Evolutionary conservation across 2,797 vertebrate species (phyloP), one percentile per base, ranked within the genome.

Genomic region (Acanthurus lineatus): DNA sequence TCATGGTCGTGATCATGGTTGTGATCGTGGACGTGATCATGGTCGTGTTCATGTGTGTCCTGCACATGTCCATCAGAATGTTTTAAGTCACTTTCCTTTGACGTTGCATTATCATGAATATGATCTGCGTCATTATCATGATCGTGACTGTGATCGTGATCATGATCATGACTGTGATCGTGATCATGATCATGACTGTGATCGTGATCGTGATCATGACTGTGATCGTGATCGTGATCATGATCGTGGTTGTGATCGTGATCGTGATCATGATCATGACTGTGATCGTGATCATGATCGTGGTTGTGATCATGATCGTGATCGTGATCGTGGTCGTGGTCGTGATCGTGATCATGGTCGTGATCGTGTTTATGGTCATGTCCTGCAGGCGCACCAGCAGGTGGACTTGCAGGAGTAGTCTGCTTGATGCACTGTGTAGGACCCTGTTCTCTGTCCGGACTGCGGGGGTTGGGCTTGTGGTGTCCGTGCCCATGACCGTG

Each of bases 41-140:
- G 25, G 25, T 25, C 25, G 3, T 79, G 74, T 22, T 71, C 65
- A 17, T 77, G 83, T 14, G 77, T 42, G 65, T 76, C 80, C 56
- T 79, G 77, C 53, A 60, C 92, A 53, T 95, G 94, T 44, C 76
- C 82, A 67, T 83, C 65, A 60, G 82, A 59, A 60, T 76, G 85
- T 84, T 88, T 85, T 68, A 89, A 85, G 22, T 95, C 93, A 45
- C 85, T 40, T 6, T 78, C 73, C 15, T 76, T 64, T n/a, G 35
- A 58, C 4, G 82, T 66, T 2, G 52, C 44, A 40, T 51, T 11
- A 48, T 17, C 93, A 32, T 32, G 28, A 25, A 3, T 25, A 25
- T 25, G 25, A 3, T 25, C 25, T 25, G 25, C 25, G n/a, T 72
- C 49, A 48, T 53, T 51, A 3, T 69, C 90, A 44, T 95, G 93